phyloP scores from a whole-genome alignment of 2,888 invertebrate genomes.

The Acheta domesticus region DNA sequence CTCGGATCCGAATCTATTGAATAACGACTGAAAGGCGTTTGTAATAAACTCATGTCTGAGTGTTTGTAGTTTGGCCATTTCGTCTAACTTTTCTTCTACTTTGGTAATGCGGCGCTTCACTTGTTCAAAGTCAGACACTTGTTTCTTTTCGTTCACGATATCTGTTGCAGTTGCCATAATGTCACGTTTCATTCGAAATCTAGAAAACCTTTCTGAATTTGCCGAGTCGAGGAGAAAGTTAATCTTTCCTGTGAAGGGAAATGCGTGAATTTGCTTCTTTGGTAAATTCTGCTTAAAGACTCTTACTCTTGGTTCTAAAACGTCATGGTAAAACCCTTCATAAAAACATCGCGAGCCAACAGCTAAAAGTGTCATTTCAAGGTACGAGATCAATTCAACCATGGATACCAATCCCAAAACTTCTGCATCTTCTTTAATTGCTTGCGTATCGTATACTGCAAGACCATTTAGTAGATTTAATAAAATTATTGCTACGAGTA shows the following conservation, averaged over 20 bases:
- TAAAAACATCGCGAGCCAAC: background rate
- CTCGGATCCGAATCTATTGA: background rate
- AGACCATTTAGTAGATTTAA: conserved; percentile 80
- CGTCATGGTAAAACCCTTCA: background rate
- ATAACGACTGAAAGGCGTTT: background rate
- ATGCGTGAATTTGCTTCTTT: conserved; percentile 21
- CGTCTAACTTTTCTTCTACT: background rate
- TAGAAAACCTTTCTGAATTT: background rate
- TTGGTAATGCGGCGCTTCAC: background rate
- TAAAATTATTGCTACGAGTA: conserved; percentile 76
- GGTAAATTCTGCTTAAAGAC: background rate
- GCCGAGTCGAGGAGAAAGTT: conserved; percentile 5
- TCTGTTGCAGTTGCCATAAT: background rate
- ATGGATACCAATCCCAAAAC: background rate
- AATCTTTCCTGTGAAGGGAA: conserved; percentile 11
- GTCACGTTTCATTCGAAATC: background rate
- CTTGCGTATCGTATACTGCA: conserved; percentile 76
- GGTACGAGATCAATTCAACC: background rate
- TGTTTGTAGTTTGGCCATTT: background rate
- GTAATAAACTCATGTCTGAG: background rate
- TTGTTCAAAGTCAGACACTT: background rate
- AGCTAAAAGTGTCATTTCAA: background rate
- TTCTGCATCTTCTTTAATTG: conserved; percentile 68
- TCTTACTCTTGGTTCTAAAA: background rate
- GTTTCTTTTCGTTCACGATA: background rate